Evolutionary conservation across 2,888 invertebrate species (phyloP).

Genomic region (Drosophila phalerata): DNA sequence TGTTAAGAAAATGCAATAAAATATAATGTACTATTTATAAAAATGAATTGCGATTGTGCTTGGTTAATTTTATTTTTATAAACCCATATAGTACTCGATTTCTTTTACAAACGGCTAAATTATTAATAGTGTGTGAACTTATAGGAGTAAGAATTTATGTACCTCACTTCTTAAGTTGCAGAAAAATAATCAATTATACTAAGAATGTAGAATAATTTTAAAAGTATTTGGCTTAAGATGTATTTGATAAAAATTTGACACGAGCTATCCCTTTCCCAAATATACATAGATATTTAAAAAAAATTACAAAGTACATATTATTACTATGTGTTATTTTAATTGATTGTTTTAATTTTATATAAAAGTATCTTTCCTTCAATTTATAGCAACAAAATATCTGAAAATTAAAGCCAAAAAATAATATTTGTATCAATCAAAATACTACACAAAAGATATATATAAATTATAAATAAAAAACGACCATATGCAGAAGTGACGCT

Average conservation of each 20-base stretch:
- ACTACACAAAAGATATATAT: conserved; percentile 23
- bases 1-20: not conserved
- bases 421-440: conserved; percentile 35
- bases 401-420: conserved; percentile 39
- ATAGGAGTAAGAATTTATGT: not conserved
- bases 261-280: not conserved
- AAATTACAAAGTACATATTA: no score
- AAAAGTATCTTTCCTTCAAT: conserved; percentile 72
- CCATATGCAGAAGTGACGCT: conserved; percentile 40
- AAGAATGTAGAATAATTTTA: not conserved
- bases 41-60: no score
- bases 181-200: not conserved
- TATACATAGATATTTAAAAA: not conserved
- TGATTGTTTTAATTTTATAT: conserved; percentile 43
- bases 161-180: not conserved
- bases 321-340: conserved; percentile 14
- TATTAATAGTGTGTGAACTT: not conserved
- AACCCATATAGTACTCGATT: no score
- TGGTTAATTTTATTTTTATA: no score
- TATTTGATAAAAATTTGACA: not conserved
- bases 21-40: no score
- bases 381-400: conserved; percentile 63
- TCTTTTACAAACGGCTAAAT: no score
- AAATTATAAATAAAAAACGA: conserved; percentile 24
- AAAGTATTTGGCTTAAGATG: no score